phyloP scores from a whole-genome alignment of 2,888 invertebrate genomes.

The Baronia brevicornis region DNA sequence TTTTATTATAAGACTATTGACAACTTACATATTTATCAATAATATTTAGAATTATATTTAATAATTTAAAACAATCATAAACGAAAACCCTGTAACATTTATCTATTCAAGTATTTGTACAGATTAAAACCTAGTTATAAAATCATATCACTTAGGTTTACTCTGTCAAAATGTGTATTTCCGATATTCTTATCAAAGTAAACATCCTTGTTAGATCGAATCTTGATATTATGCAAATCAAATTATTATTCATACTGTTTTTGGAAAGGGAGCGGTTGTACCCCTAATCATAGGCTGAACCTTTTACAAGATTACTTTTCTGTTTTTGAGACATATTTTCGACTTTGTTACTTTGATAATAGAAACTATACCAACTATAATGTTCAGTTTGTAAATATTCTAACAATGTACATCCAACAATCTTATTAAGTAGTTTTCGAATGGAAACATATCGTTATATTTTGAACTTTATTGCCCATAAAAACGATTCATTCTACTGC shows the following conservation, averaged over 20 bases:
- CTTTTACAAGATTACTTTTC: conserved; percentile 34
- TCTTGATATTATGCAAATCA: conserved; percentile 68
- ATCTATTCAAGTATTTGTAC: background rate
- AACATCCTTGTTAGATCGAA: conserved; percentile 57
- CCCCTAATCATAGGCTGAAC: no score
- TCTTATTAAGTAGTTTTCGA: conserved; percentile 6
- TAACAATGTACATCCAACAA: conserved; percentile 7
- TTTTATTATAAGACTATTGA: no score
- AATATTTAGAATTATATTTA: no score
- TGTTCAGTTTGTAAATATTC: conserved; percentile 3
- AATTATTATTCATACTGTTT: conserved; percentile 74
- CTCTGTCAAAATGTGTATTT: conserved; percentile 39
- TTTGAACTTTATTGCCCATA: conserved; percentile 21
- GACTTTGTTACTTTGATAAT: conserved; percentile 17
- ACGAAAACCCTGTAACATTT: no score
- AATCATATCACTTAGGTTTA: conserved; percentile 19
- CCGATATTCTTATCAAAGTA: conserved; percentile 53
- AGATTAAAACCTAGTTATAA: conserved; percentile 5
- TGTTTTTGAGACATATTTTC: conserved; percentile 24
- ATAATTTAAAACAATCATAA: no score
- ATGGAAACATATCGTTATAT: conserved; percentile 17
- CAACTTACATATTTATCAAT: no score
- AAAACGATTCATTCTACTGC: conserved; percentile 17
- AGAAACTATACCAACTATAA: conserved; percentile 17
- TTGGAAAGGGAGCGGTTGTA: conserved; percentile 61